Conservation (phyloP, 2,797 vertebrate species). For the Malurus splendens region DNA sequence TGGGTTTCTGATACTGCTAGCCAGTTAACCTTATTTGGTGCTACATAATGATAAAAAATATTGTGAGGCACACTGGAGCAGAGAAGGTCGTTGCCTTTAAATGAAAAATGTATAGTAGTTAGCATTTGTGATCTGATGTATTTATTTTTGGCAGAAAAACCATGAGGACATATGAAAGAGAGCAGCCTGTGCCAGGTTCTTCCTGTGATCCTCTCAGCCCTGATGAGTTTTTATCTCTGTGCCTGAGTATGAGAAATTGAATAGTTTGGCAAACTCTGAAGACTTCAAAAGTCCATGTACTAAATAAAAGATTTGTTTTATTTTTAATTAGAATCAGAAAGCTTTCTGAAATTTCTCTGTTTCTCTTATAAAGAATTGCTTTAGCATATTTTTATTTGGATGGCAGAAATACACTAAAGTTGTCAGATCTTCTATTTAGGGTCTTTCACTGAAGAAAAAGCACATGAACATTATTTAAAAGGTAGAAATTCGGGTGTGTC, state of each 20-base stretch:
- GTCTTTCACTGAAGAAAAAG: neutral
- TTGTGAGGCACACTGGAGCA: neutral
- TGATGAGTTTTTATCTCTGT: conserved; percentile 47
- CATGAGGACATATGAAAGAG: conserved; percentile 43
- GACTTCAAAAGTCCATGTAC: conserved; percentile 16
- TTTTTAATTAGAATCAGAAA: conserved; percentile 18
- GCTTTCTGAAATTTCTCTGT: neutral
- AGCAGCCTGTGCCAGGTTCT: conserved; percentile 40
- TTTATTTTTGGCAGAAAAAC: conserved; percentile 54
- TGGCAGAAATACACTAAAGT: neutral
- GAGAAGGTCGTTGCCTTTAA: conserved; percentile 25
- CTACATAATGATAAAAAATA: neutral
- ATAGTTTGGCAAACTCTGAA: conserved; percentile 36
- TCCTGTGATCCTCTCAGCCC: conserved; percentile 51
- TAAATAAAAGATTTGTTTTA: conserved; percentile 43
- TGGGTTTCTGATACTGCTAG: neutral
- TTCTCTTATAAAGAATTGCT: neutral
- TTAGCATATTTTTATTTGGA: neutral
- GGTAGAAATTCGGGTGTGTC: neutral
- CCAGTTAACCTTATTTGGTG: conserved; percentile 2
- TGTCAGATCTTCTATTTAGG: neutral
- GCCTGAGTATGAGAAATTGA: conserved; percentile 37
- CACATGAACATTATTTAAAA: neutral
- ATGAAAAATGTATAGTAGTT: conserved; percentile 42
- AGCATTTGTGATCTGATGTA: conserved; percentile 26